Conservation (phyloP, 2,888 invertebrate species). For the Cremastinae sp. region DNA sequence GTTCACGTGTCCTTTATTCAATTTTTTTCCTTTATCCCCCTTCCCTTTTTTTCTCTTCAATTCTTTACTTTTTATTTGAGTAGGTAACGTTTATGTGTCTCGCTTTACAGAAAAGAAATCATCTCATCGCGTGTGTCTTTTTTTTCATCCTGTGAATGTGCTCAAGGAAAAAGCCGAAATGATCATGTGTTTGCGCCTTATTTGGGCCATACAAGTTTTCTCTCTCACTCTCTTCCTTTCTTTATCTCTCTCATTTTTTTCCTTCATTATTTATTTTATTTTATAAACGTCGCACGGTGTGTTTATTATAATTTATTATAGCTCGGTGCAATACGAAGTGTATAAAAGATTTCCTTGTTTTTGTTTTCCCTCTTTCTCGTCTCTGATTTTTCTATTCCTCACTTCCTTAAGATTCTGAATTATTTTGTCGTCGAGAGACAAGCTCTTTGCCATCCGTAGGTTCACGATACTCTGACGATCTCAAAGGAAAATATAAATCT, state of each 20-base stretch:
- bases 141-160: slow-evolving; percentile 39
- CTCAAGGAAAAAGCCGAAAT: slow-evolving; percentile 54
- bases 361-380: slow-evolving; percentile 6
- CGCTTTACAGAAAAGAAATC: slow-evolving; percentile 42
- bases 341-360: slow-evolving; percentile 57
- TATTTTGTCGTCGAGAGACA: slow-evolving; percentile 46
- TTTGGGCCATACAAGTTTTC: slow-evolving; percentile 45
- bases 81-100: slow-evolving; percentile 47
- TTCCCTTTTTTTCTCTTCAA: slow-evolving; percentile 23
- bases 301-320: slow-evolving; percentile 60
- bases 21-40: no score
- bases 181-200: slow-evolving; percentile 36
- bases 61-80: slow-evolving; percentile 47
- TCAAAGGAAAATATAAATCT: slow-evolving; percentile 39
- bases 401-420: slow-evolving; percentile 33
- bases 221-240: slow-evolving; percentile 28
- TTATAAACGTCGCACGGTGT: slow-evolving; percentile 57
- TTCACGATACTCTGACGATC: slow-evolving; percentile 43
- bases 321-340: slow-evolving; percentile 61
- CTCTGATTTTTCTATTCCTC: background rate
- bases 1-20: slow-evolving; percentile 46
- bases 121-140: slow-evolving; percentile 35
- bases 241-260: slow-evolving; percentile 9
- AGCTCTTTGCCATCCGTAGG: slow-evolving; percentile 37
- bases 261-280: slow-evolving; percentile 43